Conservation (phyloP, 2,888 invertebrate genomes). For the Drosophila robusta region DNA sequence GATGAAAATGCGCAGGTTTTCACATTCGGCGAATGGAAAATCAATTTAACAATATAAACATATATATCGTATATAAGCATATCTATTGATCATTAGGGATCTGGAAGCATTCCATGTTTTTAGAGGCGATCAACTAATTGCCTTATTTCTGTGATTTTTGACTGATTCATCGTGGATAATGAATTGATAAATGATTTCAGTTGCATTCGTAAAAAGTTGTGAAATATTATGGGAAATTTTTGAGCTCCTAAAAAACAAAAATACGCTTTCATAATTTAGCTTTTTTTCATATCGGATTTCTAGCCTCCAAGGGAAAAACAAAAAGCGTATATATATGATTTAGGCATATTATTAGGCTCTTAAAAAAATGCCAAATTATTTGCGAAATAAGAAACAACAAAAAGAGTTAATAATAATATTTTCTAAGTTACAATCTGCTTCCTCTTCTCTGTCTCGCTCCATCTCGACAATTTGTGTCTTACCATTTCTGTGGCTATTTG, state of each 20-base stretch:
- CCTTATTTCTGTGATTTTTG: neutral
- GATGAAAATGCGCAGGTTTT: constrained; percentile 43
- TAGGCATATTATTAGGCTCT: too few relatives aligned
- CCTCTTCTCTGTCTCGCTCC: neutral
- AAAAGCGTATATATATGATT: too few relatives aligned
- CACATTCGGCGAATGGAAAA: neutral
- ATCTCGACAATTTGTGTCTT: neutral
- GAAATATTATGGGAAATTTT: neutral
- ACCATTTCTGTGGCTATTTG: constrained; percentile 23
- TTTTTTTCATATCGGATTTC: too few relatives aligned
- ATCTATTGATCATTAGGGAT: neutral
- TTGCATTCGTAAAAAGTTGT: neutral
- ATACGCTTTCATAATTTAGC: too few relatives aligned
- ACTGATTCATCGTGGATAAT: neutral
- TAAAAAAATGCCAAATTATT: too few relatives aligned
- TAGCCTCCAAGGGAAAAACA: too few relatives aligned
- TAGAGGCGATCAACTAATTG: neutral
- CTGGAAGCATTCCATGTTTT: neutral
- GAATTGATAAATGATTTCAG: neutral
- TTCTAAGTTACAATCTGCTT: neutral
- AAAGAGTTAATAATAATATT: too few relatives aligned
- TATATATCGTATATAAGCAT: too few relatives aligned
- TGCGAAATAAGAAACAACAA: too few relatives aligned
- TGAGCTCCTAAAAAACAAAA: too few relatives aligned
- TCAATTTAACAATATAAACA: neutral